Conservation (phyloP, 2,113 vertebrate genomes). For the Platysteira castanea region DNA sequence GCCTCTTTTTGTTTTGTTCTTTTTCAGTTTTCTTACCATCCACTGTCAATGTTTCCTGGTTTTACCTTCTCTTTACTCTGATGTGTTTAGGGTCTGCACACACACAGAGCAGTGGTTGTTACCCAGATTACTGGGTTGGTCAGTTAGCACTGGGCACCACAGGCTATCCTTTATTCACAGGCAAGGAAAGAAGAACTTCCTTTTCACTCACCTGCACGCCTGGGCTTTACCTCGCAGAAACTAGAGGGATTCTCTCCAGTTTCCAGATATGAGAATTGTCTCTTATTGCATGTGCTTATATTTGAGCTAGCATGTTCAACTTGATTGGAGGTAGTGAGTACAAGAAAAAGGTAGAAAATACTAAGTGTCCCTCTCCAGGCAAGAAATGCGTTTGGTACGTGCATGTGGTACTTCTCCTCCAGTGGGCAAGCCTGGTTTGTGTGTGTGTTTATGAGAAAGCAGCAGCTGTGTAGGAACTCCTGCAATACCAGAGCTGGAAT, state of each 20-base stretch:
- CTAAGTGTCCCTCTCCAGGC: neutral
- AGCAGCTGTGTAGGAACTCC: neutral
- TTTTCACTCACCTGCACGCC: neutral
- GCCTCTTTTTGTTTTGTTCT: neutral
- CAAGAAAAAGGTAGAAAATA: neutral
- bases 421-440: neutral
- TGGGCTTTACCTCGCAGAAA: neutral
- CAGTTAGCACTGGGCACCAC: neutral
- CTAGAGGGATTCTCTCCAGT: neutral
- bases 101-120: neutral
- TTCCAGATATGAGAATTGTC: neutral
- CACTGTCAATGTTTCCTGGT: neutral
- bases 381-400: accelerated
- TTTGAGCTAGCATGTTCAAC: neutral
- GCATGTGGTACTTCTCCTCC: neutral
- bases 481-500: neutral
- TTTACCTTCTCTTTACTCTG: neutral
- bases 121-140: neutral
- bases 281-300: neutral
- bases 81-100: neutral
- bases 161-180: neutral
- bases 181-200: neutral
- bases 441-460: neutral
- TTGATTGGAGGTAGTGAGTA: neutral
- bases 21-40: neutral